These are phyloP conservation scores for Melitaea cinxia DNA, from an alignment of 1,140 invertebrate genomes.

Conservation along the genomic window DNA sequence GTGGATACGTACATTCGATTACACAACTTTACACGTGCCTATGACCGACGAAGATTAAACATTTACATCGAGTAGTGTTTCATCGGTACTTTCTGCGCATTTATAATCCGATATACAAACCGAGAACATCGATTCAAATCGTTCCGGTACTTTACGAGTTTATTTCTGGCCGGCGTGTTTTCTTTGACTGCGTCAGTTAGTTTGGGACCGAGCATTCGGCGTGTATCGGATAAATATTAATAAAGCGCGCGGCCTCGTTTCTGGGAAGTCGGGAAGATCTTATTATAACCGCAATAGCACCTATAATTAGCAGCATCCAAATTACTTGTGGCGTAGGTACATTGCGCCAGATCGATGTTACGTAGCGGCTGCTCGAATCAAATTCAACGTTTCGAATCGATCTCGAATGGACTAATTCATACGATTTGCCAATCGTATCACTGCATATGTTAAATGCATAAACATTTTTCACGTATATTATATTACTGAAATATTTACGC, in stretches of 20 bases:
- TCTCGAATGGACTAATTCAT: conserved; percentile 40
- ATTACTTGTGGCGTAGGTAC: conserved; percentile 72
- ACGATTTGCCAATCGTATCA: conserved; percentile 36
- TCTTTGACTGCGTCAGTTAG: conserved; percentile 79
- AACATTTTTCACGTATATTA: conserved; percentile 14
- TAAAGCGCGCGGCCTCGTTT: conserved; percentile 79
- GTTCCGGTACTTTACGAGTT: conserved; percentile 79
- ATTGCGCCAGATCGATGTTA: conserved; percentile 69
- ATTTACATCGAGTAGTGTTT: conserved; percentile 15
- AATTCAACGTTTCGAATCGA: conserved; percentile 58
- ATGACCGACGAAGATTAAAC: conserved; percentile 17
- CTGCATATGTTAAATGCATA: conserved; percentile 37
- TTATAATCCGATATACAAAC: conserved; percentile 67
- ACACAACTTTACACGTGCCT: conserved; percentile 23
- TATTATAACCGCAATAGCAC: conserved; percentile 82
- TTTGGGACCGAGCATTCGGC: conserved; percentile 68
- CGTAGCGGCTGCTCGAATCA: conserved; percentile 62
- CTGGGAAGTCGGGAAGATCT: conserved; percentile 79
- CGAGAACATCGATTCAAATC: conserved; percentile 76
- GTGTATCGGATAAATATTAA: conserved; percentile 82
- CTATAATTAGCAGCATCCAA: conserved; percentile 80
- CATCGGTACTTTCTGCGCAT: conserved; percentile 61
- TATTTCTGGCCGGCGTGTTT: conserved; percentile 78
- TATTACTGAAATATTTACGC: conserved; percentile 10
- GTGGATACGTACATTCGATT: neutral